These are phyloP conservation scores for Melanotaenia maccullochi DNA, from an alignment of 2,797 vertebrate species.

Conservation along the genomic window DNA sequence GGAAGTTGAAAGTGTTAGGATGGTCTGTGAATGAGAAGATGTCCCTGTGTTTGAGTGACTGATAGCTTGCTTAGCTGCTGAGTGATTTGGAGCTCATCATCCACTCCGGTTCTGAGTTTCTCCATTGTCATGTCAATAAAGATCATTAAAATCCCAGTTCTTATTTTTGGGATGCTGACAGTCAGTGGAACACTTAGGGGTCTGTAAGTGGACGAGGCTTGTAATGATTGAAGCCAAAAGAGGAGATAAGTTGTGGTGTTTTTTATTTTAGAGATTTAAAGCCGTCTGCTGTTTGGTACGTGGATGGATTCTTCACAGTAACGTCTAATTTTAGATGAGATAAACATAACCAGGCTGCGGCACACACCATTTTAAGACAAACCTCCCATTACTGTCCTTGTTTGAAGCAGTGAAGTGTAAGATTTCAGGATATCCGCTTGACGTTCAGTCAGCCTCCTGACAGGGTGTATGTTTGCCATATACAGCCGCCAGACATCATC, in stretches of 20 bases:
- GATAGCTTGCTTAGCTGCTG: not conserved
- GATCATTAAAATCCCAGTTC: slow-evolving; percentile 32
- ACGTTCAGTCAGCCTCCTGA: no score
- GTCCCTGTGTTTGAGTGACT: not conserved
- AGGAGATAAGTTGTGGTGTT: not conserved
- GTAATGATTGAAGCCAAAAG: not conserved
- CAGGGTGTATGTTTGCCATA: slow-evolving; percentile 11
- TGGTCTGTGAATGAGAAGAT: not conserved
- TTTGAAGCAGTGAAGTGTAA: slow-evolving; percentile 20
- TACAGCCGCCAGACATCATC: slow-evolving; percentile 5
- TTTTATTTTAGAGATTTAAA: not conserved
- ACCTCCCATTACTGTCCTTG: not conserved
- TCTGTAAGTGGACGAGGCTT: not conserved
- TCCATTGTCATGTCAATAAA: slow-evolving; percentile 44
- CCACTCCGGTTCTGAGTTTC: slow-evolving; percentile 19
- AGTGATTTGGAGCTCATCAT: not conserved
- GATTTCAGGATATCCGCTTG: slow-evolving; percentile 26
- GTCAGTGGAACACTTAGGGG: slow-evolving; percentile 27
- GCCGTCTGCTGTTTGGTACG: not conserved
- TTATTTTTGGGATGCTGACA: slow-evolving; percentile 20
- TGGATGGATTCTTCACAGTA: not conserved
- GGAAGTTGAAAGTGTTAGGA: not conserved
- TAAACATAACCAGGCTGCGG: slow-evolving; percentile 44
- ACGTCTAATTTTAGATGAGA: slow-evolving; percentile 27
- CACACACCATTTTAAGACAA: slow-evolving; percentile 5